Percentiles rank a stretch among this genome's conserved stretches.
Evolutionary conservation across 2,888 invertebrate genomes (phyloP).

Genomic region (Drosophila nr. fundita): DNA sequence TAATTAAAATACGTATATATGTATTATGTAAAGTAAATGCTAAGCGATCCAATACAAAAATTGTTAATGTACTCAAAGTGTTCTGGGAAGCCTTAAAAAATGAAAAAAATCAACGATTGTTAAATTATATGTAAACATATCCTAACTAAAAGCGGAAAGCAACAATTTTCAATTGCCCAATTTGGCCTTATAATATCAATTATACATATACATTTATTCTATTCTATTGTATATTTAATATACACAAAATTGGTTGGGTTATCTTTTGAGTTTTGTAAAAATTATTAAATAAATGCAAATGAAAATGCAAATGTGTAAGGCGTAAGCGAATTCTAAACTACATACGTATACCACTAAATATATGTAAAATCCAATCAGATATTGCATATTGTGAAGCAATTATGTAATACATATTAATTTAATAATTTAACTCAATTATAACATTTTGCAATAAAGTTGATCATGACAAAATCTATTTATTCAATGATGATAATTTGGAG

Average conservation of each 20-base stretch:
- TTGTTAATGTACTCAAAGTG: conserved; percentile 68
- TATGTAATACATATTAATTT: conserved; percentile 46
- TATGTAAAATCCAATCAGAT: conserved; percentile 19
- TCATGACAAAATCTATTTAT: conserved; percentile 45
- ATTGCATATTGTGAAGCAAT: conserved; percentile 30
- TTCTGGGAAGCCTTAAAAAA: conserved; percentile 27
- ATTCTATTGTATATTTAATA: conserved; percentile 27
- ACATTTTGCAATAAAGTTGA: conserved; percentile 71
- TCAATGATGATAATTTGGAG: conserved; percentile 30
- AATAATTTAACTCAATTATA: conserved; percentile 66
- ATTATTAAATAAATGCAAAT: conserved; percentile 6
- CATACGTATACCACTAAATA: background rate
- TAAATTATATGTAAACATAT: conserved; percentile 48
- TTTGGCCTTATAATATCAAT: conserved; percentile 22
- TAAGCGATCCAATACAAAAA: conserved; percentile 46
- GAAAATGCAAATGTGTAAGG: conserved; percentile 34
- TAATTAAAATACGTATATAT: conserved; percentile 17
- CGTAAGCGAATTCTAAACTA: conserved; percentile 48
- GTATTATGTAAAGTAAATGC: conserved; percentile 58
- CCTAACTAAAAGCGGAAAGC: conserved; percentile 25
- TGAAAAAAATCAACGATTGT: conserved; percentile 16
- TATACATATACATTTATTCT: conserved; percentile 24
- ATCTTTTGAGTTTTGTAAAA: conserved; percentile 37
- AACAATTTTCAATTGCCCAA: conserved; percentile 7
- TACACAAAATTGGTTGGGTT: conserved; percentile 49